Evolutionary conservation across 1,140 invertebrate species (phyloP), one percentile per base, ranked within the genome.

Genomic region (Acromyrmex echinatior): DNA sequence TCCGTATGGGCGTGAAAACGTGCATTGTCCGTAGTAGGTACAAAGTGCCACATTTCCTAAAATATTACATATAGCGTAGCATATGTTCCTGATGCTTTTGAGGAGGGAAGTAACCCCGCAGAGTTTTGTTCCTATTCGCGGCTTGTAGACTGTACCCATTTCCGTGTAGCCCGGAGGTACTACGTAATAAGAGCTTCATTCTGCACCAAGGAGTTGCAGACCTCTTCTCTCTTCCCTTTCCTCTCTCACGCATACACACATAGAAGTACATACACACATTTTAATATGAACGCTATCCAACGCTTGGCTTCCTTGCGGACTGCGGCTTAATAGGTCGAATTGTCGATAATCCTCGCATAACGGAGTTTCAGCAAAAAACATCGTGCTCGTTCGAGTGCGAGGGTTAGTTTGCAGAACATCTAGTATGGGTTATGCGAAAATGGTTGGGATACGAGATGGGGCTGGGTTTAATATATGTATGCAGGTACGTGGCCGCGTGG

Each of bases 291-390:
- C 71, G 65, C 62, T 74, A 87, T 86, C 86, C 70, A 45, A 87
- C 53, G 21, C 39, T 85, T 58, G 58, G 76, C 87, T 78, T 90
- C 87, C 74, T 81, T 79, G 51, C 35, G 35, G 35, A 6, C 35
- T 39, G 0, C 76, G 85, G 90, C 85, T 89, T 91, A 91, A 91
- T 86, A 86, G 86, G 78, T 89, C 88, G 90, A 91, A 91, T 89
- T 71, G 78, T 91, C 91, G 90, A 91, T 91, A 91, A 91, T 91
- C 86, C 86, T 16, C 65, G 45, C 14, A 71, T 74, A 91, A 91
- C 82, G 88, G 62, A 70, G 85, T 88, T 85, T 91, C 90, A 91
- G 90, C 90, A 74, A 79, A 87, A 91, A 91, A 87, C 53, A 88
- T 39, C 14, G 58, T 14, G 58, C 18, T 25, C 58, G 58, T 7